Conservation (phyloP, 2,797 vertebrate genomes). For the Rhynchonycteris naso region DNA sequence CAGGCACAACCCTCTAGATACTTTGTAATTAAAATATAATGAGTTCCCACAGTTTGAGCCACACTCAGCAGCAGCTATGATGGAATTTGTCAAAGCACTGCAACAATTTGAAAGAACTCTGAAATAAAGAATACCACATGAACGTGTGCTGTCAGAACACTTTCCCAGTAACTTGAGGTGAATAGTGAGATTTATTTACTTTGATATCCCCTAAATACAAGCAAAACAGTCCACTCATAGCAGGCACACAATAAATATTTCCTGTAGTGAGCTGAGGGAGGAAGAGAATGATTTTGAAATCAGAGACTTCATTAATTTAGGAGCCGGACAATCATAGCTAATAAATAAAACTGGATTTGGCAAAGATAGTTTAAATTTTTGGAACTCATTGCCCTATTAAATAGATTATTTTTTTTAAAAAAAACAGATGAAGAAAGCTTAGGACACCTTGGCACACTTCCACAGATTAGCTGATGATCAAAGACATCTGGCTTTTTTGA, state of each 20-base stretch:
- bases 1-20: not conserved
- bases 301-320: not conserved
- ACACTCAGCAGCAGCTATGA: not conserved
- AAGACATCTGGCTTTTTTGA: slow-evolving; percentile 70
- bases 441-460: slow-evolving; percentile 58
- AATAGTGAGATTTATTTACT: not conserved
- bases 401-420: slow-evolving; percentile 40
- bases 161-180: not conserved
- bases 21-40: not conserved
- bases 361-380: slow-evolving; percentile 57
- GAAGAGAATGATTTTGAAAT: slow-evolving; percentile 10
- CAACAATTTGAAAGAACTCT: not conserved
- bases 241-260: not conserved
- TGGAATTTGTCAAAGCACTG: not conserved
- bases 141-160: not conserved
- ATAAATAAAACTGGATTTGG: slow-evolving; percentile 43
- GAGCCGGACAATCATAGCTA: not conserved
- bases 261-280: not conserved
- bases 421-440: slow-evolving; percentile 60
- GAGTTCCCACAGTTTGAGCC: not conserved
- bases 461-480: slow-evolving; percentile 64
- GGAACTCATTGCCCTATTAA: slow-evolving; percentile 44
- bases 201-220: not conserved
- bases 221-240: not conserved
- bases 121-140: not conserved